Base-by-base conservation (phyloP, 2,888 invertebrate species). In the Agonum fuliginosum region DNA sequence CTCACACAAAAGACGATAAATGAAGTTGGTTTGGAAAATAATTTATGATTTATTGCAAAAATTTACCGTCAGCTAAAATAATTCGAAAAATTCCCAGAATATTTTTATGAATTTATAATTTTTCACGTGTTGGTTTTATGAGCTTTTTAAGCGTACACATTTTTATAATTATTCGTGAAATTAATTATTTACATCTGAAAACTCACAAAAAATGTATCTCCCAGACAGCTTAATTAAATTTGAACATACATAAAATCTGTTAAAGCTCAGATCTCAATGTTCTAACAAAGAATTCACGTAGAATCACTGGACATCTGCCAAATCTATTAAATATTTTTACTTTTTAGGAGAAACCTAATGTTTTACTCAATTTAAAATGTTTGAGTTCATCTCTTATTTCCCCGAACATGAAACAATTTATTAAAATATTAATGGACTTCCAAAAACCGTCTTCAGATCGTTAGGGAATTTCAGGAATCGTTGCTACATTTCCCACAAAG, bases 241-340 rank as follows among this genome's bases (percentile, higher is more conserved):
- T 17, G 6, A 30, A 10, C 17, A 30, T 30, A 62, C 17, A 62
- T 30, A 62, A 14, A 62, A 62, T 30, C 14, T 30, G 14, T 46
- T 1, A 17, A 8, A 24, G 54, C 6, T 12, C 12, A 54, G n/a
- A 24, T 54, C 14, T 3, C 10, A 6, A 30, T 62, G 30, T 30
- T 30, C 4, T 30, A 30, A 5, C 8, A 27, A 5, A 62, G 30
- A 62, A 62, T 62, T 62, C 58, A 62, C 30, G 27, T 22, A 17
- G 20, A 46, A 3, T 12, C 24, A 12, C 30, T 30, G 58, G 58
- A 62, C 6, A 8, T 62, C 6, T 10, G 30, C 17, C 58, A 62
- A 62, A 14, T 62, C 58, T 30, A 62, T 62, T 62, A 30, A 30
- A 27, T 17, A 62, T 30, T 62, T 62, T 62, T 27, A 17, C 17